Evolutionary conservation across 2,888 invertebrate genomes (phyloP).

Genomic region (Tenthredo mesomela): DNA sequence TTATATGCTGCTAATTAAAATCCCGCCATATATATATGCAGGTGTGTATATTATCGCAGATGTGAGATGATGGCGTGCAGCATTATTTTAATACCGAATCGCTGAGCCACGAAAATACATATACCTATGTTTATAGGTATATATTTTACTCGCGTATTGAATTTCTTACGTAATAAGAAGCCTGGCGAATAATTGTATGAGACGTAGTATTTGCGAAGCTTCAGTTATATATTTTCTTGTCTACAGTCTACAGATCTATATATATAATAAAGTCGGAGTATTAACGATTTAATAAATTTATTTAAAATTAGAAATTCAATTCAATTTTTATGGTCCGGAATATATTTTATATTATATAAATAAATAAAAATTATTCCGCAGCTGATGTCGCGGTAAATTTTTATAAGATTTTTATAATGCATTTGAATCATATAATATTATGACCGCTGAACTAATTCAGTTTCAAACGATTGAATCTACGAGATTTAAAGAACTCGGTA

Average conservation of each 20-base stretch:
- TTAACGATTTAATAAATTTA: neutral
- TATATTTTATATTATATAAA: too few species aligned
- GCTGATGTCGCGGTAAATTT: neutral
- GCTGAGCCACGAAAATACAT: neutral
- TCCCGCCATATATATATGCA: neutral
- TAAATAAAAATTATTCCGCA: neutral
- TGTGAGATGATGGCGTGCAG: neutral
- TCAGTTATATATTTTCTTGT: neutral
- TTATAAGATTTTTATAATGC: neutral
- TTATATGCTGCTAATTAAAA: neutral
- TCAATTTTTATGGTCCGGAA: neutral
- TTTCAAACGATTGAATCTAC: neutral
- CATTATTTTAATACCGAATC: neutral
- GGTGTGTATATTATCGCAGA: neutral
- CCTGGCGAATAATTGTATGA: neutral
- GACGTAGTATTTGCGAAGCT: too few species aligned
- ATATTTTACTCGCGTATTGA: neutral
- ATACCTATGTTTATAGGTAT: neutral
- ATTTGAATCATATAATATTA: neutral
- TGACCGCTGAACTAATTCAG: neutral
- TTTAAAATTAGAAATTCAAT: neutral
- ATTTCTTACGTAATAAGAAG: neutral
- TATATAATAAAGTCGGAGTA: neutral
- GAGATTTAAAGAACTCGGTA: neutral
- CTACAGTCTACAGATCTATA: neutral